Evolutionary conservation across 2,888 invertebrate species (phyloP).

Genomic region (Pogonocherus hispidulus): DNA sequence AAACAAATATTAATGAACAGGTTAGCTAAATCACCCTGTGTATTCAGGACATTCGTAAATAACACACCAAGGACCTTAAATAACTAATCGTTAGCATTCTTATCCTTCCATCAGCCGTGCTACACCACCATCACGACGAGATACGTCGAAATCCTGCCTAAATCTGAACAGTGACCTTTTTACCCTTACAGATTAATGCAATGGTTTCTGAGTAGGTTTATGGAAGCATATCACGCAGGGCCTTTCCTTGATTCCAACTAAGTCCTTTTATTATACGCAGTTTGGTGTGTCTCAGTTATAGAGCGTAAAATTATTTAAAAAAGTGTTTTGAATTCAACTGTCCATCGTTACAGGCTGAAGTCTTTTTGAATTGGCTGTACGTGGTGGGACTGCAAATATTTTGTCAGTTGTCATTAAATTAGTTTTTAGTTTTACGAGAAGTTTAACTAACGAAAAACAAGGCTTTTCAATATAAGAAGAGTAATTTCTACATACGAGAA

Average conservation of each 20-base stretch:
- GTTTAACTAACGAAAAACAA: too few relatives aligned
- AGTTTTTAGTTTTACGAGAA: too few relatives aligned
- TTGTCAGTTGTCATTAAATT: too few relatives aligned
- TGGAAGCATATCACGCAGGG: neutral
- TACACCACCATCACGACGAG: neutral
- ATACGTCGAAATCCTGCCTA: neutral
- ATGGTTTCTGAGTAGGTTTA: neutral
- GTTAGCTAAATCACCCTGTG: too few relatives aligned
- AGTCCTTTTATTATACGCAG: neutral
- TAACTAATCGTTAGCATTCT: neutral
- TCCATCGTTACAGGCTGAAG: neutral
- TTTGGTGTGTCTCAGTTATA: neutral
- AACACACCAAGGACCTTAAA: neutral
- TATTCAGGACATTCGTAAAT: too few relatives aligned
- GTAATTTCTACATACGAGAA: too few relatives aligned
- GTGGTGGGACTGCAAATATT: too few relatives aligned
- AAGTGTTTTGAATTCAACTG: neutral
- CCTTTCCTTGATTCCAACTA: neutral
- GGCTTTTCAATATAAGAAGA: too few relatives aligned
- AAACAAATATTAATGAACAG: too few relatives aligned
- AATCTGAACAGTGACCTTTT: slow-evolving; percentile 1
- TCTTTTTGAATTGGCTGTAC: too few relatives aligned
- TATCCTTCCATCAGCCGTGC: neutral
- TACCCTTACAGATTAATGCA: neutral
- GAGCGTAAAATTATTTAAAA: neutral